Evolutionary conservation across 1,140 invertebrate species (phyloP).

Genomic region (Temnothorax longispinosus): DNA sequence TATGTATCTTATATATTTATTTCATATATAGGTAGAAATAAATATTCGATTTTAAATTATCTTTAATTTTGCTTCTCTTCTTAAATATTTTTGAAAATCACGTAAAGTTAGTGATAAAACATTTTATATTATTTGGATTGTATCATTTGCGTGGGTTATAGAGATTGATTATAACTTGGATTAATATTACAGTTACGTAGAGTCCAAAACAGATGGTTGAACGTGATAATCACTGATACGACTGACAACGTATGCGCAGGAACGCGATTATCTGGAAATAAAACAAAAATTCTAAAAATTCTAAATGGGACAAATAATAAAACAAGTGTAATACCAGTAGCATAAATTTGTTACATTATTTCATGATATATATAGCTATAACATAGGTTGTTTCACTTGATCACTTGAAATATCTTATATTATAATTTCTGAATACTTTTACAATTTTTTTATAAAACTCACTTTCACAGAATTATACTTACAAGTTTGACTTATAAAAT

Average conservation of each 20-base stretch:
- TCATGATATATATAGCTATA: background rate
- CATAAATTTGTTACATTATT: background rate
- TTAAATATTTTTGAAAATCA: background rate
- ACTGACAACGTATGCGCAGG: constrained; percentile 66
- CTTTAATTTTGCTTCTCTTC: background rate
- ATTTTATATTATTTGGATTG: background rate
- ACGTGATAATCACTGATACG: constrained; percentile 70
- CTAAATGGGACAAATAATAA: background rate
- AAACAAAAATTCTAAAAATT: constrained; percentile 55
- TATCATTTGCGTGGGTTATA: background rate
- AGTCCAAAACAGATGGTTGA: background rate
- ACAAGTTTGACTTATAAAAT: background rate
- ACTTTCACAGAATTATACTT: background rate
- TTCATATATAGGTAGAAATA: background rate
- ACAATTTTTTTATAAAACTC: background rate
- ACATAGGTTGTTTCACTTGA: background rate
- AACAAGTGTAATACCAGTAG: background rate
- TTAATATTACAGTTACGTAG: background rate
- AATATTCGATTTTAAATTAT: background rate
- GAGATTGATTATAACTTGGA: background rate
- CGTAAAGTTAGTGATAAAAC: background rate
- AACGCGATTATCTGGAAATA: constrained; percentile 77
- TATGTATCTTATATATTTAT: constrained; percentile 8
- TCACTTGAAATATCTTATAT: background rate
- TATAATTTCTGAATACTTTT: background rate